Conservation (phyloP, 1,140 invertebrate genomes). For the Cotesia chilonis region DNA sequence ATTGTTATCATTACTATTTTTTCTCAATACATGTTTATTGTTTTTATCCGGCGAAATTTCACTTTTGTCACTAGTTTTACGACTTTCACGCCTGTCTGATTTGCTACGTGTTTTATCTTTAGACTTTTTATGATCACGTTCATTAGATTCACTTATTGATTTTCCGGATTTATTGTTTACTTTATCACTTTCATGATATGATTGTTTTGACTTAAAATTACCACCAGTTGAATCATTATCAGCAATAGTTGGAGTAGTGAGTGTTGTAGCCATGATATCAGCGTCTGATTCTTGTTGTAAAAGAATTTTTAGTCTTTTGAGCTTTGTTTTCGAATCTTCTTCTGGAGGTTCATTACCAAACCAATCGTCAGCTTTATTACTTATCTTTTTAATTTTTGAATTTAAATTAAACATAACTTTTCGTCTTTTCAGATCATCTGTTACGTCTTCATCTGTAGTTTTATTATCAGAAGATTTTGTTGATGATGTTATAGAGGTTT, state of each 20-base stretch:
- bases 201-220: too few relatives aligned
- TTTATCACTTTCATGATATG: not conserved
- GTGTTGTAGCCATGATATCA: not conserved
- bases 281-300: not conserved
- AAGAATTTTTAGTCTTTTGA: not conserved
- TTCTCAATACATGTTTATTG: not conserved
- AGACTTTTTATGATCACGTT: not conserved
- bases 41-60: not conserved
- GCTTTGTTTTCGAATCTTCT: conserved; percentile 24
- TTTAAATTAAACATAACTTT: conserved; percentile 56
- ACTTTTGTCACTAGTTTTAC: not conserved
- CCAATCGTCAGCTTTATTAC: conserved; percentile 46
- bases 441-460: not conserved
- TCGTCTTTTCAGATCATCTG: conserved; percentile 40
- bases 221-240: not conserved
- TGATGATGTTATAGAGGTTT: too few relatives aligned
- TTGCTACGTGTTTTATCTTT: not conserved
- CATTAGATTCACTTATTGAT: not conserved
- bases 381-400: conserved; percentile 50
- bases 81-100: not conserved
- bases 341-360: conserved; percentile 38
- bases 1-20: not conserved
- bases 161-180: not conserved
- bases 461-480: not conserved
- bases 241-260: not conserved